phyloP scores from a whole-genome alignment of 2,888 invertebrate genomes.

The Mythimna pallens region DNA sequence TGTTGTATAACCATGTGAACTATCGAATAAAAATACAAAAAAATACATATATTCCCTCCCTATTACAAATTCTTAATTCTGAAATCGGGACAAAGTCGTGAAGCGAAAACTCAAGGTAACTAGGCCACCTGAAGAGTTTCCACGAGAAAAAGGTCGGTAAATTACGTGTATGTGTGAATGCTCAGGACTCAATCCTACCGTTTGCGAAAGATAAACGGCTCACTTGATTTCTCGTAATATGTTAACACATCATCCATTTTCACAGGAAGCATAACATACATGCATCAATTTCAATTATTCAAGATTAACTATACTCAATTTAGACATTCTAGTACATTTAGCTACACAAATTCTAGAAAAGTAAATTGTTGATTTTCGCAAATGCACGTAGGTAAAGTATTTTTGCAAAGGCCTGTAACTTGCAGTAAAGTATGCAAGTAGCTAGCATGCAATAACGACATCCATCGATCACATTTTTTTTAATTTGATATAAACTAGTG shows the following conservation, averaged over 20 bases:
- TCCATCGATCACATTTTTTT: too few relatives aligned
- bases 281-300: slow-evolving; percentile 5
- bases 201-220: slow-evolving; percentile 10
- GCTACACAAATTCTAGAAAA: slow-evolving; percentile 29
- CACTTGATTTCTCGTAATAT: neutral
- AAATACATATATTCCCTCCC: too few relatives aligned
- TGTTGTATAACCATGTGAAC: too few relatives aligned
- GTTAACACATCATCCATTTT: slow-evolving; percentile 1
- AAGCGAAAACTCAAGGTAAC: neutral
- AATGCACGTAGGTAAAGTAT: neutral
- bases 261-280: slow-evolving; percentile 9
- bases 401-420: too few relatives aligned
- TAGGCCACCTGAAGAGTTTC: neutral
- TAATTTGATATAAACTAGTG: too few relatives aligned
- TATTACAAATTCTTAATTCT: neutral
- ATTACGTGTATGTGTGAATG: neutral
- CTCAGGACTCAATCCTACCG: neutral
- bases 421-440: too few relatives aligned
- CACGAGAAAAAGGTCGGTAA: neutral
- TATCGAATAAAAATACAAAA: too few relatives aligned
- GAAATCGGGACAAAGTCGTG: neutral
- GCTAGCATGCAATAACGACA: too few relatives aligned
- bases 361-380: neutral
- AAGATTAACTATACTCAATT: slow-evolving; percentile 19
- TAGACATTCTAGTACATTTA: slow-evolving; percentile 11